These are phyloP conservation scores for Puma concolor DNA, from an alignment of 2,113 vertebrate genomes.

Conservation along the genomic window DNA sequence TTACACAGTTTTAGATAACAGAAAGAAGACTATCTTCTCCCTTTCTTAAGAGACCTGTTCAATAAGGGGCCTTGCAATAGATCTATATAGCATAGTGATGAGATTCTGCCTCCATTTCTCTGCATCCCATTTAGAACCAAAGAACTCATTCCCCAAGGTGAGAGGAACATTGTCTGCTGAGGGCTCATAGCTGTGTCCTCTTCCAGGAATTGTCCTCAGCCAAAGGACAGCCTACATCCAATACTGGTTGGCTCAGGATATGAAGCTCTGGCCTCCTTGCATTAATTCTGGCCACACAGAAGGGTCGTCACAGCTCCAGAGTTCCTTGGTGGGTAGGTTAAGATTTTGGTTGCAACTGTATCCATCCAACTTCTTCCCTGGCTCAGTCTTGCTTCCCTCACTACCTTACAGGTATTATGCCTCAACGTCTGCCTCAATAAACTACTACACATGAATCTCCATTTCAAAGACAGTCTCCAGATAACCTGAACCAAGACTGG, in stretches of 20 bases:
- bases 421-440: background rate
- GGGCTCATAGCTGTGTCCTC: background rate
- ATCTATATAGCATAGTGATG: background rate
- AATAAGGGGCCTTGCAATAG: background rate
- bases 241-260: background rate
- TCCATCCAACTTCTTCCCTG: background rate
- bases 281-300: background rate
- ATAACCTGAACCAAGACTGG: background rate
- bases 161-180: background rate
- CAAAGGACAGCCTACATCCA: background rate
- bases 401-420: background rate
- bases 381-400: background rate
- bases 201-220: background rate
- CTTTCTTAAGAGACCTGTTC: background rate
- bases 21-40: background rate
- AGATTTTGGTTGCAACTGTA: background rate
- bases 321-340: background rate
- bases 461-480: background rate
- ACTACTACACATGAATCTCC: background rate
- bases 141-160: background rate
- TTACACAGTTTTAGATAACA: background rate
- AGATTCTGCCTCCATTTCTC: background rate
- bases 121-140: background rate
- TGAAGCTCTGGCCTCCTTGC: background rate
- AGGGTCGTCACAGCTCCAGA: background rate